A percentile compares a stretch with the other conserved stretches of the same genome.
These are phyloP conservation scores for Steinernema carpocapsae DNA, from an alignment of 2,888 invertebrate species.

Conservation along the genomic window DNA sequence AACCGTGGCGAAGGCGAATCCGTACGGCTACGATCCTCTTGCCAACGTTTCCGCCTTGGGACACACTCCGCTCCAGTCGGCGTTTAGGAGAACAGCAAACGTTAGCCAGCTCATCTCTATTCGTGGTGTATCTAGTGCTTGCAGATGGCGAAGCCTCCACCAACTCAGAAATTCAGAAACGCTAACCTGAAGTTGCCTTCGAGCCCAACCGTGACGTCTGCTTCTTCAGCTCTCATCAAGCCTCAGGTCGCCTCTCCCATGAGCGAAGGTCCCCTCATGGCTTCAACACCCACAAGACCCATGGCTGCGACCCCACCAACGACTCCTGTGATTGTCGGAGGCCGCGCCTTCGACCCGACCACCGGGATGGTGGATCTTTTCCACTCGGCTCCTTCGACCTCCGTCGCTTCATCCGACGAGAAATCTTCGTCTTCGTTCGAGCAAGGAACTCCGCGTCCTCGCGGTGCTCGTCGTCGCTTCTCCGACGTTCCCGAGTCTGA, in stretches of 20 bases:
- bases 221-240: too few relatives aligned
- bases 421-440: neutral
- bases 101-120: conserved; percentile 15
- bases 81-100: conserved; percentile 40
- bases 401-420: neutral
- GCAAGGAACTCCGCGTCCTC: too few relatives aligned
- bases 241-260: too few relatives aligned
- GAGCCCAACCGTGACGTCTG: too few relatives aligned
- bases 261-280: too few relatives aligned
- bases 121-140: neutral
- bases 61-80: conserved; percentile 41
- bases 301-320: neutral
- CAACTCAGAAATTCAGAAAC: neutral
- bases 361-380: neutral
- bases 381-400: conserved; percentile 5
- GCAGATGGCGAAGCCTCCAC: conserved; percentile 30
- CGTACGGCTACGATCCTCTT: conserved; percentile 36
- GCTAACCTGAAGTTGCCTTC: conserved; percentile 1
- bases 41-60: conserved; percentile 40
- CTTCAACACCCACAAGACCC: neutral
- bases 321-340: neutral
- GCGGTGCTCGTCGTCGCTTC: neutral
- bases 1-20: neutral
- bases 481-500: neutral
- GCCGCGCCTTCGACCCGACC: neutral